phyloP scores from a whole-genome alignment of 2,797 vertebrate species.

The Margarornis squamiger region DNA sequence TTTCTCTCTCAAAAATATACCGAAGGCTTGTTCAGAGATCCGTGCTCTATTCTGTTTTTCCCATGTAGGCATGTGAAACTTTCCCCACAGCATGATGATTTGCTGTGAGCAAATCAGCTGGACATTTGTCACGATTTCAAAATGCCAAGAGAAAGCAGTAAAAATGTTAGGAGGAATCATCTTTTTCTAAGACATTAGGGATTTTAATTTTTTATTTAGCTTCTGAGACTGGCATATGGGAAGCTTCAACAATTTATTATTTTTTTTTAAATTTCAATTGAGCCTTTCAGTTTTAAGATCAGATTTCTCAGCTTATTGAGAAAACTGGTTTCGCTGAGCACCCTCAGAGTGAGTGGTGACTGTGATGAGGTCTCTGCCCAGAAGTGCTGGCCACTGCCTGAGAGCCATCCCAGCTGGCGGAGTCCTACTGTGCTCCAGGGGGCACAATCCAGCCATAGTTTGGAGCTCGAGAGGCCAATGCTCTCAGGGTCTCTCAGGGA shows the following conservation, averaged over 20 bases:
- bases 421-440: rapidly evolving
- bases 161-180: neutral
- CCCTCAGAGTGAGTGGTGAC: rapidly evolving
- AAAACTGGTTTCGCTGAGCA: neutral
- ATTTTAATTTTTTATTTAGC: neutral
- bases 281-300: neutral
- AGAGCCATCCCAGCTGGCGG: rapidly evolving
- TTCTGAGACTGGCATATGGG: neutral
- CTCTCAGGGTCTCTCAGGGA: neutral
- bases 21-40: neutral
- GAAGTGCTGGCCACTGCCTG: neutral
- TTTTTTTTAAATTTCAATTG: neutral
- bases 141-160: neutral
- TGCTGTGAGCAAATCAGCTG: neutral
- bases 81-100: neutral
- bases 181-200: neutral
- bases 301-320: neutral
- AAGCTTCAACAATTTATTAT: neutral
- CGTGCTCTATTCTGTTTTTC: neutral
- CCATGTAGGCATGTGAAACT: neutral
- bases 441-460: neutral
- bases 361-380: neutral
- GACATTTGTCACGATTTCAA: neutral
- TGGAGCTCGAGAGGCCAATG: neutral
- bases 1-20: neutral